Evolutionary conservation across 2,888 invertebrate genomes (phyloP).

Genomic region (Synanthedon tipuliformis): DNA sequence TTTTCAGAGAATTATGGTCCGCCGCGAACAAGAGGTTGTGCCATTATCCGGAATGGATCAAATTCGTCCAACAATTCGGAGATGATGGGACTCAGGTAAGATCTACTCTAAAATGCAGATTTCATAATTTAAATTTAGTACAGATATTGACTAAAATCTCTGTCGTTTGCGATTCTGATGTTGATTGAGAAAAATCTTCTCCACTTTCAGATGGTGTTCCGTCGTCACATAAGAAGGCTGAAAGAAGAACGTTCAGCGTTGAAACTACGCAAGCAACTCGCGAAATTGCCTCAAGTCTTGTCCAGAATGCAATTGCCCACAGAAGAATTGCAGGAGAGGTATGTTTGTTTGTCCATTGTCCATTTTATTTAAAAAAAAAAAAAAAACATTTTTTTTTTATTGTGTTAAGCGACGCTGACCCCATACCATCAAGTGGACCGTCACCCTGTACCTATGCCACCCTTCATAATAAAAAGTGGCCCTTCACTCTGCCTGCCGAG

Average conservation of each 20-base stretch:
- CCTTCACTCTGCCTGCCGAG: no score
- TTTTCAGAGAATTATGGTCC: slow-evolving; percentile 84
- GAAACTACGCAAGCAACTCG: slow-evolving; percentile 56
- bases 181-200: not conserved
- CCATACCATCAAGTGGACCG: no score
- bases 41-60: slow-evolving; percentile 88
- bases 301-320: slow-evolving; percentile 58
- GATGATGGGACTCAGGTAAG: slow-evolving; percentile 79
- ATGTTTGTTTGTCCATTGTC: slow-evolving; percentile 17
- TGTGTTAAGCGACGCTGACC: no score
- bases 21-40: slow-evolving; percentile 87
- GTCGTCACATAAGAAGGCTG: slow-evolving; percentile 56
- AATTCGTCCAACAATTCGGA: slow-evolving; percentile 91
- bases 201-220: slow-evolving; percentile 44
- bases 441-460: no score
- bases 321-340: slow-evolving; percentile 59
- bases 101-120: not conserved
- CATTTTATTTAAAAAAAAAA: no score
- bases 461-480: no score
- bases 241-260: slow-evolving; percentile 59
- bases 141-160: no score
- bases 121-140: no score
- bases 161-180: no score
- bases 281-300: slow-evolving; percentile 53
- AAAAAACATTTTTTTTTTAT: no score